These are phyloP conservation scores for Morinoia aosen DNA, from an alignment of 2,888 invertebrate genomes.

Conservation along the genomic window DNA sequence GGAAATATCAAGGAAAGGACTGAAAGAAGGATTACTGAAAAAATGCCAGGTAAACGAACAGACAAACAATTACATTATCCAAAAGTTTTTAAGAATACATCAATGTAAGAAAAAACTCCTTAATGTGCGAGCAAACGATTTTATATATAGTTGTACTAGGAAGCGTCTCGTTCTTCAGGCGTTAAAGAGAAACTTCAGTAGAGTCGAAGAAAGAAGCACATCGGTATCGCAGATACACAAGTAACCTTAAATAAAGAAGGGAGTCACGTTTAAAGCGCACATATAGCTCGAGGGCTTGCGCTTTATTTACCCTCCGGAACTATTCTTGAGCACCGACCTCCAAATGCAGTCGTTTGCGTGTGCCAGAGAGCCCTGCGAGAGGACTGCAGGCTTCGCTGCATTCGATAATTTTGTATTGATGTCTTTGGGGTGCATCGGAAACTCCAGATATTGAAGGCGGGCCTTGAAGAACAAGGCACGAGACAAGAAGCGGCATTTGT, in stretches of 20 bases:
- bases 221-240: background rate
- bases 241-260: background rate
- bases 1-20: too few species aligned
- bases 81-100: too few species aligned
- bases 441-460: background rate
- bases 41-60: too few species aligned
- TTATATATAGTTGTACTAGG: too few species aligned
- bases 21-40: too few species aligned
- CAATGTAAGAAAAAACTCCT: too few species aligned
- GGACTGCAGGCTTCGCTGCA: background rate
- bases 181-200: too few species aligned
- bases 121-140: too few species aligned
- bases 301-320: background rate
- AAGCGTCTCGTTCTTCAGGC: too few species aligned
- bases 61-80: too few species aligned
- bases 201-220: background rate
- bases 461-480: background rate
- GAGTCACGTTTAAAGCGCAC: background rate
- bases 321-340: background rate
- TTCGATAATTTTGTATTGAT: constrained; percentile 2
- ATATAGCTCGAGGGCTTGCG: background rate
- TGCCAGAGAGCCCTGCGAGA: background rate
- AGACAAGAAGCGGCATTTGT: background rate
- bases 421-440: background rate
- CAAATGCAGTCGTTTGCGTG: background rate